Base-by-base conservation (phyloP, 2,888 invertebrate genomes). In the Oasisia sp. region DNA sequence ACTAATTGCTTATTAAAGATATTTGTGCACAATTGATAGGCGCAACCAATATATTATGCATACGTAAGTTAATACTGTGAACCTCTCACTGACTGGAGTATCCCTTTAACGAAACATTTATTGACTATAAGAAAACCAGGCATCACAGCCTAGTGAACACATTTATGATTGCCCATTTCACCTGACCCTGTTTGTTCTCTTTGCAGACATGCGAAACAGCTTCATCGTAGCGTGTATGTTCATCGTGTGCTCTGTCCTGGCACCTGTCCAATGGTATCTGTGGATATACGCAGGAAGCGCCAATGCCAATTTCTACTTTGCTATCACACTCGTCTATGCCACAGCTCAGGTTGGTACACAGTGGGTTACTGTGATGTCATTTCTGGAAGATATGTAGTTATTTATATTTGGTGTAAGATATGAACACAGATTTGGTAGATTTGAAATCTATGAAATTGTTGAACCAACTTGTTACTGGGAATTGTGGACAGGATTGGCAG, bases 301-400 rank as follows among this genome's bases (percentile, higher is more conserved):
- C 9, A 99, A 99, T 97, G 99, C 99, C 0, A 99, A 99, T 97
- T 99, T 99, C 97, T 99, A 99, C 97, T 99, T 99, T 97, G 99
- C 99, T 74, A 98, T 99, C 0, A 99, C 99, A 0, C 97, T 99
- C 38, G 98, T 98, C 97, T 96, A 96, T 93, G 95, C 95, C 45
- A 94, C 95, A 90, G 96, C 96, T 44, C 95, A 96, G 95, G 96
- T 96, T 93, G 94, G 93, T 74, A 74, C 27, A 7, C 14, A 27
- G 19, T 27, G 14, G 27, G 14, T 74, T 27, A 74, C 74, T 74
- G 27, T 74, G 27, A 27, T 74, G 27, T 74, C 27, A 74, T 74
- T 19, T 5, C 74, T n/a, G 0, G 14, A 74, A 74, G 14, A 27
- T 27, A 5, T 27, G 74, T 19, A 27, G 74, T 27, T 74, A 74